Evolutionary conservation across 2,113 vertebrate species (phyloP), one percentile per base, ranked within the genome.

Genomic region (Scartelaos histophorus): DNA sequence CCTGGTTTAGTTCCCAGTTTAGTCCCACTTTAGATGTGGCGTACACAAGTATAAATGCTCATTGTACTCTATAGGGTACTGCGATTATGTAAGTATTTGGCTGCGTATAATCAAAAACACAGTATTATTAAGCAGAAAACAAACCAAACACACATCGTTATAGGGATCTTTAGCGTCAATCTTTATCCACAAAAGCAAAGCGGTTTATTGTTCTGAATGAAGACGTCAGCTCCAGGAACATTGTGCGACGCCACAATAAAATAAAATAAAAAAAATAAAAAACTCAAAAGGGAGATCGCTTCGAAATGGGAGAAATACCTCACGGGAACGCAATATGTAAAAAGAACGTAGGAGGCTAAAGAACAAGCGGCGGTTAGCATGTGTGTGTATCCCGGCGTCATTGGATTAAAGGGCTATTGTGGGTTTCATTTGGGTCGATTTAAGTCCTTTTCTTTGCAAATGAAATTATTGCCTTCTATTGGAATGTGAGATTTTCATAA

Each of bases 391-490:
- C 81, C 78, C 85, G 74, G 46, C 57, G 78, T 95, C 93, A 94
- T 94, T 94, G 92, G 91, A 94, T 93, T 93, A 94, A 85, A 85
- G 92, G 90, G 88, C 93, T 94, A 94, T 94, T 95, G 93, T 95
- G 94, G 93, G 90, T 93, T 95, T 95, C 93, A 95, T 96, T 95
- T 94, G 75, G 90, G 92, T 86, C 83, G 93, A 94, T 95, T 94
- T 92, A 92, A 92, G 92, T 85, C 92, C 91, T 92, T 93, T 91
- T 92, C 90, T 93, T 92, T 89, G 84, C 91, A 94, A 92, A 93
- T 92, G 88, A 94, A 94, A 95, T 94, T 93, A 94, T 90, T 93
- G 85, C 88, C 90, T 92, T 94, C 81, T 17, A 35, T 72, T 66
- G 74, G 77, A 85, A 79, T 81, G 91, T 89, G 88, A 83, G 91